These are phyloP conservation scores for Larimichthys polyactis DNA, from an alignment of 2,113 vertebrate genomes.

Conservation along the genomic window DNA sequence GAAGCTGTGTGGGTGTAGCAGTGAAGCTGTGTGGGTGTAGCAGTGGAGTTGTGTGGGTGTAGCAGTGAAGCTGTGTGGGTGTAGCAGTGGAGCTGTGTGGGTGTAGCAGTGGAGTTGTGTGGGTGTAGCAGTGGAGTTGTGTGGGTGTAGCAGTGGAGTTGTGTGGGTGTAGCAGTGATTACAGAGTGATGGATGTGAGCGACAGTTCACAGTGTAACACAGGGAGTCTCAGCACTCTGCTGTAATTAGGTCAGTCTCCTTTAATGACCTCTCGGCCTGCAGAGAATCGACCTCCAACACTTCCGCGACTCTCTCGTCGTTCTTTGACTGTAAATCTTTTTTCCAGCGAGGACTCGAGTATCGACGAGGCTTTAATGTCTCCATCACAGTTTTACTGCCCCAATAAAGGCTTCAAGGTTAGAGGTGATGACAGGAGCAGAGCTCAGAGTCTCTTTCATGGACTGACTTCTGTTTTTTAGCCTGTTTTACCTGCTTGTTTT, in stretches of 20 bases:
- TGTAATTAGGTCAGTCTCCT: conserved; percentile 68
- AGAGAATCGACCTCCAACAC: neutral
- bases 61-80: no score
- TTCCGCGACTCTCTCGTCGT: neutral
- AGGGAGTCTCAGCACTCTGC: conserved; percentile 36
- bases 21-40: no score
- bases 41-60: no score
- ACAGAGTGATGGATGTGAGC: conserved; percentile 18
- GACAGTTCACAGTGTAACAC: conserved; percentile 19
- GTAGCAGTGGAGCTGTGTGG: no score
- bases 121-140: no score
- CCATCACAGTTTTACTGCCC: conserved; percentile 38
- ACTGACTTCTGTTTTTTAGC: no score
- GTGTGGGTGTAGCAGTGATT: conserved; percentile 9
- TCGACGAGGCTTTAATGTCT: conserved; percentile 16
- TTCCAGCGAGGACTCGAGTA: conserved; percentile 4
- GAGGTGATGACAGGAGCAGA: conserved; percentile 5
- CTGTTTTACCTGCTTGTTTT: no score
- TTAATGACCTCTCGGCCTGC: conserved; percentile 57
- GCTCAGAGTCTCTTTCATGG: no score
- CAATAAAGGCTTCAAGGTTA: conserved; percentile 27
- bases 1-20: no score
- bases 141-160: no score
- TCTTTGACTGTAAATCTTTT: neutral
- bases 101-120: no score